phyloP scores from a whole-genome alignment of 30 jellyfish, hydroid and myxozoan species.

The Mastigias papua region DNA sequence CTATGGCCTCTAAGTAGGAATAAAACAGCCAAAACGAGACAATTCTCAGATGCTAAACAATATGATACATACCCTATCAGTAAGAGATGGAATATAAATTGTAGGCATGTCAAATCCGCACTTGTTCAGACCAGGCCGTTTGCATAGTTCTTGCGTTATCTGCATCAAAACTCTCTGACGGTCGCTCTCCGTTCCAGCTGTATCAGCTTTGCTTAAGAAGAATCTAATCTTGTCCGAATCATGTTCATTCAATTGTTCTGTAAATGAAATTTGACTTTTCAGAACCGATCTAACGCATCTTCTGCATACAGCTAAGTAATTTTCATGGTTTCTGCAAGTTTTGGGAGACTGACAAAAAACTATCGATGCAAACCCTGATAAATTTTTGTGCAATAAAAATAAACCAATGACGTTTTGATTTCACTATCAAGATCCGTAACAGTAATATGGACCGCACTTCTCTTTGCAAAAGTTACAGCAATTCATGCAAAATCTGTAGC shows the following conservation, averaged over 20 bases:
- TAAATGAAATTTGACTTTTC: background rate
- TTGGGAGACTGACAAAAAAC: too few species aligned
- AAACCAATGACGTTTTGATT: too few species aligned
- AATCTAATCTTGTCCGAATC: constrained; percentile 85
- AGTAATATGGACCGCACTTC: too few species aligned
- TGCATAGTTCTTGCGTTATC: constrained; percentile 97
- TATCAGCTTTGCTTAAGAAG: constrained; percentile 94
- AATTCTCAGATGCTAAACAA: too few species aligned
- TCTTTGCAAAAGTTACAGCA: too few species aligned
- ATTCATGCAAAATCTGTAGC: too few species aligned
- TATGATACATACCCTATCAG: constrained; percentile 82
- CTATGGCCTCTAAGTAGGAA: too few species aligned
- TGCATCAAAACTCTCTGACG: constrained; percentile 98
- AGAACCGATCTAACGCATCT: background rate
- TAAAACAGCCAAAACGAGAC: too few species aligned
- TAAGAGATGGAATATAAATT: constrained; percentile 84
- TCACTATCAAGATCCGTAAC: too few species aligned
- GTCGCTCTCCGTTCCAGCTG: constrained; percentile 99
- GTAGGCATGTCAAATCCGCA: constrained; percentile 99
- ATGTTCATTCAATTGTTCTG: constrained; percentile 87
- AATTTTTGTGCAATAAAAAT: too few species aligned
- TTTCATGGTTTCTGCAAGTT: too few species aligned
- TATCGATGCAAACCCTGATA: too few species aligned
- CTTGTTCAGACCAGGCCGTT: constrained; percentile 95
- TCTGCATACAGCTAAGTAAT: background rate